Base-by-base conservation (phyloP, 2,888 invertebrate genomes). In the Stictocephala bisonia region DNA sequence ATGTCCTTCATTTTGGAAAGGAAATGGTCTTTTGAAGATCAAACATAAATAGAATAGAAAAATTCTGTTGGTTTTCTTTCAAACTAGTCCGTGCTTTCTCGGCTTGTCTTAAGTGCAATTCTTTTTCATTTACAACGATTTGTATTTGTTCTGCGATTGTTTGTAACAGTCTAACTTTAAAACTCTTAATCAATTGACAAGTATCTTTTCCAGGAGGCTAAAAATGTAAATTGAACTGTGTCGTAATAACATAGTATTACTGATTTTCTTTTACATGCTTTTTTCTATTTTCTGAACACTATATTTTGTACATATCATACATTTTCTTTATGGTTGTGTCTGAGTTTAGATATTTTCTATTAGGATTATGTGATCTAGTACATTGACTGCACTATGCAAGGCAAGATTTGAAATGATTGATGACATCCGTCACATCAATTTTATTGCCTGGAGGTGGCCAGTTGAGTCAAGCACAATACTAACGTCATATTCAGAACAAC, bases 361-460 rank as follows among this genome's bases (percentile, higher is more conserved):
- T 58, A 29, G 24, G 13, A 58, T 58, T 26, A 15, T 58, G 15
- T n/a, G 73, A 72, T 50, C 68, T 73, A 3, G 76, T 75, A 67
- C 74, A 76, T 0, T 75, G 69, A 11, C 75, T 18, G 3, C 73
- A 73, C 60, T 76, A 73, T 6, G 27, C 24, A 9, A 9, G 58
- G 15, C 24, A 58, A 11, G 58, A 29, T 15, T 58, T 26, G 9
- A 58, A 27, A 29, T 58, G 58, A 9, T 58, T 15, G 13, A 58
- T 7, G 27, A 58, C 31, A 58, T 58, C 15, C 13, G 27, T 27
- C 13, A 11, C 27, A 18, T 58, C 58, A 29, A 58, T 58, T 58
- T 58, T 58, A n/a, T n/a, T n/a, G n/a, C n/a, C n/a, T n/a, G n/a
- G n/a, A n/a, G n/a, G n/a, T n/a, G n/a, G n/a, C n/a, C n/a, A n/a